Conservation (phyloP, 2,797 vertebrate species). For the Chanos chanos region DNA sequence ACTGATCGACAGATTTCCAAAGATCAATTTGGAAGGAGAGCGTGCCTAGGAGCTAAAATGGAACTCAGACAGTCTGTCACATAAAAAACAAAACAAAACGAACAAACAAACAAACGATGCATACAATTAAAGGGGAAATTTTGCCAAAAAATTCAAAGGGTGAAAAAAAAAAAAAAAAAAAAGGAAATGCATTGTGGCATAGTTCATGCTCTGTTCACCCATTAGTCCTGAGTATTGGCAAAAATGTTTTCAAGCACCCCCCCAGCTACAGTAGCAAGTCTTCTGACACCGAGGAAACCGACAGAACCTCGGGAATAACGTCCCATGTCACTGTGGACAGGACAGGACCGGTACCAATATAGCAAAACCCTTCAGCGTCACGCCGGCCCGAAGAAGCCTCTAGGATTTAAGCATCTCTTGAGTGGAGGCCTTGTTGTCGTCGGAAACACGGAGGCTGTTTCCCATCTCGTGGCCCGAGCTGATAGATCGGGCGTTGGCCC, state of each 20-base stretch:
- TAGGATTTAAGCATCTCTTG: constrained; percentile 57
- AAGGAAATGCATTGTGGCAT: constrained; percentile 24
- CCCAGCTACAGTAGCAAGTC: too few relatives aligned
- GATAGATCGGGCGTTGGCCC: constrained; percentile 60
- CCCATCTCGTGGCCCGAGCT: constrained; percentile 61
- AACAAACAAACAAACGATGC: background rate
- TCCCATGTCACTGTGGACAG: too few relatives aligned
- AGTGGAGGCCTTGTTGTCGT: constrained; percentile 61
- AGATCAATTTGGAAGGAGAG: too few relatives aligned
- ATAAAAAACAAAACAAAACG: background rate
- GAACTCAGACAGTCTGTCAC: background rate
- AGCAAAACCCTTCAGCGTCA: too few relatives aligned
- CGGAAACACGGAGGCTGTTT: constrained; percentile 60
- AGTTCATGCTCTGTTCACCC: background rate
- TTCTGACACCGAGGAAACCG: too few relatives aligned
- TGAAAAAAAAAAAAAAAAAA: background rate
- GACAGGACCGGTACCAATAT: too few relatives aligned
- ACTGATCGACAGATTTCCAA: too few relatives aligned
- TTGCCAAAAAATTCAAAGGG: too few relatives aligned
- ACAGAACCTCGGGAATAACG: too few relatives aligned
- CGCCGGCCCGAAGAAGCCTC: too few relatives aligned
- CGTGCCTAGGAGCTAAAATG: background rate
- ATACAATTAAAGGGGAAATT: too few relatives aligned
- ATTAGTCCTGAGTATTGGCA: constrained; percentile 10
- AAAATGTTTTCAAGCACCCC: background rate